Evolutionary conservation across 1,140 invertebrate species (phyloP).

Genomic region (Druon quercuslanigerum): DNA sequence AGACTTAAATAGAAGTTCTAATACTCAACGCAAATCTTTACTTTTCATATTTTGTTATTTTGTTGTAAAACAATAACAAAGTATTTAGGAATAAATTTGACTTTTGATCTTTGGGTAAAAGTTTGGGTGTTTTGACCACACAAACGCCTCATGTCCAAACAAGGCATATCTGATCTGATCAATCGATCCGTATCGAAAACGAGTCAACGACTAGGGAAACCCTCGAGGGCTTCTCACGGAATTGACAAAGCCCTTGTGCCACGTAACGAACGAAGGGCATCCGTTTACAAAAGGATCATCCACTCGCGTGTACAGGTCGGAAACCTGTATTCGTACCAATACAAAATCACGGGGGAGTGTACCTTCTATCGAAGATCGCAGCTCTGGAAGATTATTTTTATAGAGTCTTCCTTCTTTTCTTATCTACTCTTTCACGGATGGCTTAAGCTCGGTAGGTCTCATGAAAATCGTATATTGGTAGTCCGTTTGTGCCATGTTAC

Average conservation of each 20-base stretch:
- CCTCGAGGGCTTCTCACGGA: constrained; percentile 11
- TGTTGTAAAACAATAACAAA: no score
- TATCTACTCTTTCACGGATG: constrained; percentile 16
- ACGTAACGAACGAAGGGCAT: neutral
- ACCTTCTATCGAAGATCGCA: constrained; percentile 9
- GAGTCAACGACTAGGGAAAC: constrained; percentile 22
- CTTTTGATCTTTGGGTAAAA: neutral
- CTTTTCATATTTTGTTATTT: no score
- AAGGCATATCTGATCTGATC: constrained; percentile 10
- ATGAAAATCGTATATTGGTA: constrained; percentile 24
- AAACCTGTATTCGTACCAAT: constrained; percentile 17
- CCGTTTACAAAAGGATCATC: constrained; percentile 17
- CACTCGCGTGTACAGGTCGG: constrained; percentile 2
- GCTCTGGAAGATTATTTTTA: constrained; percentile 30
- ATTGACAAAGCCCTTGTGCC: constrained; percentile 12
- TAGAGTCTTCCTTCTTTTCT: constrained; percentile 5
- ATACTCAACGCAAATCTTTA: no score
- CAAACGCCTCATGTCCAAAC: neutral
- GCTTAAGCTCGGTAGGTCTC: neutral
- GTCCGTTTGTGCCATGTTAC: constrained; percentile 2
- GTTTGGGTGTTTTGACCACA: constrained; percentile 1
- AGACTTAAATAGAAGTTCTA: no score
- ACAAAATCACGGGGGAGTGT: constrained; percentile 12
- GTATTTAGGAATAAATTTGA: neutral
- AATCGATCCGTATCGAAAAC: constrained; percentile 8